Evolutionary conservation across 1,140 invertebrate genomes (phyloP).

Genomic region (Orussus abietinus): DNA sequence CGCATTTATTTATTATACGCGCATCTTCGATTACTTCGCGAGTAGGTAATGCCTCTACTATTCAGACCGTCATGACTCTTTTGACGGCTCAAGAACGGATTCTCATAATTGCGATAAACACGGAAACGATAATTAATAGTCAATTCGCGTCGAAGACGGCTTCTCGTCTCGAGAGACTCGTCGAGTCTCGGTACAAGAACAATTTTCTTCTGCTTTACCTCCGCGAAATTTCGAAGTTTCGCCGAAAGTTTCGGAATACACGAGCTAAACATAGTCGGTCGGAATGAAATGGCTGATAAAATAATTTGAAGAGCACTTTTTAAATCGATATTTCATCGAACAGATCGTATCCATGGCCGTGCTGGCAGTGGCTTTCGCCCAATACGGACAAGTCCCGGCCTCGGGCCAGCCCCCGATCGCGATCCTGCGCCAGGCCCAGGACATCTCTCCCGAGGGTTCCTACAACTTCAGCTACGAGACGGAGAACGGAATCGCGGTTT

Average conservation of each 20-base stretch:
- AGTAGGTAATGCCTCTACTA: no score
- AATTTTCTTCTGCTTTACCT: neutral
- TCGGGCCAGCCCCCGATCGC: no score
- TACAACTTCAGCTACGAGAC: constrained; percentile 1
- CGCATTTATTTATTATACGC: no score
- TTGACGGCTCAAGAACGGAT: no score
- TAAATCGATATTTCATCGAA: neutral
- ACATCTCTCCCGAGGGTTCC: constrained; percentile 17
- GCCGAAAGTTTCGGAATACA: neutral
- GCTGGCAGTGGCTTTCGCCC: neutral
- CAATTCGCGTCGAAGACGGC: neutral
- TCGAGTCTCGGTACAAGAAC: neutral
- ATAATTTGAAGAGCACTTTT: neutral
- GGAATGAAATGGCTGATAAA: neutral
- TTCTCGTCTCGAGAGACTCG: neutral
- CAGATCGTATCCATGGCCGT: neutral
- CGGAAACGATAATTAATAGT: no score
- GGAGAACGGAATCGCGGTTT: constrained; percentile 4
- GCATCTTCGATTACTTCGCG: no score
- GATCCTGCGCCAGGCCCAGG: neutral
- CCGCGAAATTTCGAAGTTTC: neutral
- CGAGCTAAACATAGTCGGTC: neutral
- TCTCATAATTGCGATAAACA: no score
- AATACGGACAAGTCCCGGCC: neutral
- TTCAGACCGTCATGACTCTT: no score